Conservation (phyloP, 2,888 invertebrate genomes). For the Hesperia comma region DNA sequence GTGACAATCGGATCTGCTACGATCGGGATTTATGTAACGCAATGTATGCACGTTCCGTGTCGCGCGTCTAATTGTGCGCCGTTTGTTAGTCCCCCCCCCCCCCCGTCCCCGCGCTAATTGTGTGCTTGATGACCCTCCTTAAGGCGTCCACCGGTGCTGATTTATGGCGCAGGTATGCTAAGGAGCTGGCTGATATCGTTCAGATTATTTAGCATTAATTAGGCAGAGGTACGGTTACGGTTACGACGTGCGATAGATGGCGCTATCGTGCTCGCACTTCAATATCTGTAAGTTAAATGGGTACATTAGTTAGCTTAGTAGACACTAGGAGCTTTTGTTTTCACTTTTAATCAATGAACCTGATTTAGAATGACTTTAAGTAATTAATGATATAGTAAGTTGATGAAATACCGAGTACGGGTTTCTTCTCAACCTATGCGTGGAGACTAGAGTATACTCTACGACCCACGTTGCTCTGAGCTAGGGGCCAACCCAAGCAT, state of each 20-base stretch:
- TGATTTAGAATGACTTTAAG: too few relatives aligned
- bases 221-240: not conserved
- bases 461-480: too few relatives aligned
- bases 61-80: constrained; percentile 30
- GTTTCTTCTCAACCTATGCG: too few relatives aligned
- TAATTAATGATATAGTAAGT: too few relatives aligned
- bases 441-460: too few relatives aligned
- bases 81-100: constrained; percentile 25
- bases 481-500: too few relatives aligned
- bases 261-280: not conserved
- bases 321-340: too few relatives aligned
- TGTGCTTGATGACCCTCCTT: constrained; percentile 34
- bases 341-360: too few relatives aligned
- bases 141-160: constrained; percentile 13
- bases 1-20: constrained; percentile 29
- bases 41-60: constrained; percentile 29
- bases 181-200: constrained; percentile 14
- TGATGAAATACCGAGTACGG: too few relatives aligned
- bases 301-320: too few relatives aligned
- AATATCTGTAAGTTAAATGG: too few relatives aligned
- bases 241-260: constrained; percentile 3
- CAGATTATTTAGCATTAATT: constrained; percentile 4
- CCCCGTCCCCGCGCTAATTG: constrained; percentile 21
- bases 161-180: constrained; percentile 26
- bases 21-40: constrained; percentile 43